Conservation (phyloP, 2,113 vertebrate species). For the Aptenodytes patagonicus region DNA sequence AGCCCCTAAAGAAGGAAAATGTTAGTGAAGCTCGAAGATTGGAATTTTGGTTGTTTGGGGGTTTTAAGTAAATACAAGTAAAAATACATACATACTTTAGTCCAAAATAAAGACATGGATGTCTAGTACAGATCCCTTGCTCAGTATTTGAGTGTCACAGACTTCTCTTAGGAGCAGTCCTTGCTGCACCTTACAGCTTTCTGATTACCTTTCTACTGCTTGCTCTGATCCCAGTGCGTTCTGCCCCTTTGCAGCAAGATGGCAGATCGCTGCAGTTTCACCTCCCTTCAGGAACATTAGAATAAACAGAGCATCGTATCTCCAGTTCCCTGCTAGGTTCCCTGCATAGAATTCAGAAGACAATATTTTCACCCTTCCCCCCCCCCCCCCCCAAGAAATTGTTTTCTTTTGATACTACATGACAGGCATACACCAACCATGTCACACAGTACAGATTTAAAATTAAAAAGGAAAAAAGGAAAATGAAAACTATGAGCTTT, state of each 20-base stretch:
- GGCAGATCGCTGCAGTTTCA: neutral
- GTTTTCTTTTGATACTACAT: neutral
- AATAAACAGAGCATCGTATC: neutral
- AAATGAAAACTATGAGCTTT: neutral
- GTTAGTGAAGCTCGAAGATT: neutral
- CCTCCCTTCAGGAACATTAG: neutral
- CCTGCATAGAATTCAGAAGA: neutral
- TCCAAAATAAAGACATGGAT: neutral
- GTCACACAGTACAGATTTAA: neutral
- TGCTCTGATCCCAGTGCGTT: neutral
- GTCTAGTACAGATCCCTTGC: neutral
- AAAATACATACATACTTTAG: neutral
- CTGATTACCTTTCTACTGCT: neutral
- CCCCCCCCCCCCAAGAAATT: neutral
- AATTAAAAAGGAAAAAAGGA: neutral
- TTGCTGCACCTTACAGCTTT: neutral
- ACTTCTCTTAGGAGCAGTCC: neutral
- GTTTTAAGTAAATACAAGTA: neutral
- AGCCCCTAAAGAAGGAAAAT: neutral
- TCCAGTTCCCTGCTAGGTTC: neutral
- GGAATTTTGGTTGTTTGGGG: neutral
- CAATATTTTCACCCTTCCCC: neutral
- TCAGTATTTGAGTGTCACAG: neutral
- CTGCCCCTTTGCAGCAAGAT: neutral
- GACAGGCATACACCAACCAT: neutral